A percentile compares a stretch with the other conserved stretches of the same genome.
Conservation (phyloP, 2,797 vertebrate genomes). For the Florisuga fusca region DNA sequence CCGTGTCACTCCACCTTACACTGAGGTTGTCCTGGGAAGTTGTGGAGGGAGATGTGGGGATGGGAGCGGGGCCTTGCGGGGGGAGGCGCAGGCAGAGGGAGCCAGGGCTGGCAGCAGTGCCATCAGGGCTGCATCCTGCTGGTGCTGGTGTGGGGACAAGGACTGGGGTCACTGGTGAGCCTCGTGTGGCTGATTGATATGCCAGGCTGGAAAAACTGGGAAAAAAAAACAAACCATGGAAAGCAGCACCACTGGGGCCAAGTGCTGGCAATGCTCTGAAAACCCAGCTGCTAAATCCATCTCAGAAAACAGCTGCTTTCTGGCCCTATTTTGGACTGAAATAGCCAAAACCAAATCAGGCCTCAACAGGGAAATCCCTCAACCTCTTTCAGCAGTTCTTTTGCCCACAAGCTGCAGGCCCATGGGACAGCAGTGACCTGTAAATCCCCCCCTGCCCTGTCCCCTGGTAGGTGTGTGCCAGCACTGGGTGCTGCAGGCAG, state of each 20-base stretch:
- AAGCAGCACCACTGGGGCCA: not conserved
- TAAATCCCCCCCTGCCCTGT: not conserved
- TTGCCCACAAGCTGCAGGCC: not conserved
- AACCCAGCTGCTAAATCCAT: not conserved
- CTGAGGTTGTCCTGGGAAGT: not conserved
- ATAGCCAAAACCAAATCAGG: not conserved
- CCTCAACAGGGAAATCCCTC: slow-evolving; percentile 6
- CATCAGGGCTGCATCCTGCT: not conserved
- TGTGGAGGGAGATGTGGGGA: not conserved
- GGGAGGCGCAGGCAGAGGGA: not conserved
- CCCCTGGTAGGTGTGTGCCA: fast-evolving
- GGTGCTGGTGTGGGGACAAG: not conserved
- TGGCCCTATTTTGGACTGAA: not conserved
- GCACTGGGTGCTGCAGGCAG: fast-evolving
- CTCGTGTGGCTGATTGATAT: no score
- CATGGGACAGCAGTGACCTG: not conserved
- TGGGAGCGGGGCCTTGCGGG: no score
- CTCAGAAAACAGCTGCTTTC: not conserved
- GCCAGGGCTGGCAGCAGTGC: not conserved
- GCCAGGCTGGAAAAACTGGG: not conserved
- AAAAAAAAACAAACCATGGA: no score
- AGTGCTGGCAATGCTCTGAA: not conserved
- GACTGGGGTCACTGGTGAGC: not conserved
- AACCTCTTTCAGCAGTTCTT: not conserved
- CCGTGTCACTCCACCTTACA: not conserved